phyloP scores from a whole-genome alignment of 1,140 invertebrate genomes.

The Brachystomella parvula region DNA sequence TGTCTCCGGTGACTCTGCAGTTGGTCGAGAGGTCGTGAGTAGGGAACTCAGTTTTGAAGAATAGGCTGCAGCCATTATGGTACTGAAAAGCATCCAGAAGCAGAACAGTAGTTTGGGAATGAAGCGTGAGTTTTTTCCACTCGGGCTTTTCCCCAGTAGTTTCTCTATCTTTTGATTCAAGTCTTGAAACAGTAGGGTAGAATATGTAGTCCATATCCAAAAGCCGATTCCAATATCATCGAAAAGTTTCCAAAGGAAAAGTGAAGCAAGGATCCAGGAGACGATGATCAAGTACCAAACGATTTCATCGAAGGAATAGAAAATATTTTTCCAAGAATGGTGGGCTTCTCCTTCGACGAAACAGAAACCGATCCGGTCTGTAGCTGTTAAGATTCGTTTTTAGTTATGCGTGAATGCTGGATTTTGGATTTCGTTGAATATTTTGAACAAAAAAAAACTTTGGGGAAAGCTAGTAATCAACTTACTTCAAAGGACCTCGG shows the following conservation, averaged over 20 bases:
- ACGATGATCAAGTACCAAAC: background rate
- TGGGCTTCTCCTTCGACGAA: background rate
- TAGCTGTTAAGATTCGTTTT: background rate
- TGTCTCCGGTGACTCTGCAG: background rate
- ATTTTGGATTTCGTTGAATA: too few species aligned
- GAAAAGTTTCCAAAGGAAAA: background rate
- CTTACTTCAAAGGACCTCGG: too few species aligned
- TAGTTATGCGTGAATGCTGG: too few species aligned
- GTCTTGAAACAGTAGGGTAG: background rate
- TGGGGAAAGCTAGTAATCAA: too few species aligned
- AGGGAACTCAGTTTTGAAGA: background rate
- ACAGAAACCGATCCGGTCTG: background rate
- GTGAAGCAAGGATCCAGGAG: background rate
- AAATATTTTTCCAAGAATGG: slow-evolving; percentile 1
- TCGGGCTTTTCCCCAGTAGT: background rate
- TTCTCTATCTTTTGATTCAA: background rate
- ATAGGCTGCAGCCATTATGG: background rate
- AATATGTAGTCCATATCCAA: background rate
- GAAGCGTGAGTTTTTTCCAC: background rate
- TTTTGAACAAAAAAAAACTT: too few species aligned
- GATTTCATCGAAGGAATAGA: background rate
- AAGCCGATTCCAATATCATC: background rate
- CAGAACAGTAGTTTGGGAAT: background rate
- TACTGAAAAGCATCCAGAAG: background rate
- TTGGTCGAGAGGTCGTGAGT: background rate